phyloP scores from a whole-genome alignment of 2,888 invertebrate genomes.

The Lepetodrilus schrolli region DNA sequence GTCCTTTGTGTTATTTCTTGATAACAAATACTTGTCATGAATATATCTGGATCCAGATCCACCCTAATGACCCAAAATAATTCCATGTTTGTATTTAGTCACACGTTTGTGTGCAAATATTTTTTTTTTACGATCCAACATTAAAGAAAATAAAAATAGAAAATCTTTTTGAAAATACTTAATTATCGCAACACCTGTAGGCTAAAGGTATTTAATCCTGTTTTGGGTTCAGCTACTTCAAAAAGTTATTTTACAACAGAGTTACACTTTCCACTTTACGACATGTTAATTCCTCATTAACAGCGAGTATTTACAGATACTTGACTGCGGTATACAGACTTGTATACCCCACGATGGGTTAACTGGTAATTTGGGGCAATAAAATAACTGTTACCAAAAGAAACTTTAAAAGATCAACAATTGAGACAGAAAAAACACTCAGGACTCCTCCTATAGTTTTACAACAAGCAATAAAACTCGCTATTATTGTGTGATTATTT shows the following conservation, averaged over 20 bases:
- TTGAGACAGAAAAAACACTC: neutral
- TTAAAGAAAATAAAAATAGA: no score
- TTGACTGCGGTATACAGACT: neutral
- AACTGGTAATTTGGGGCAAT: neutral
- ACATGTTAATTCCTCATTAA: neutral
- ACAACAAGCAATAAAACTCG: neutral
- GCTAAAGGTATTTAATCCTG: neutral
- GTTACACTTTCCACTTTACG: constrained; percentile 9
- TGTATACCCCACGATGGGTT: neutral
- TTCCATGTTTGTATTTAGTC: no score
- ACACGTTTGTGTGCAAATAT: no score
- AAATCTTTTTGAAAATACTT: no score
- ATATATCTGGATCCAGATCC: no score
- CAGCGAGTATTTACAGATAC: neutral
- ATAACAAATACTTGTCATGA: no score
- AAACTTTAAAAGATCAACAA: no score
- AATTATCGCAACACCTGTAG: no score
- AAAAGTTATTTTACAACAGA: constrained; percentile 18
- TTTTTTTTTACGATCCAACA: no score
- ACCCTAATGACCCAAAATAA: no score
- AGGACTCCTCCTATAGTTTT: neutral
- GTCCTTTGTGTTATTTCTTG: no score
- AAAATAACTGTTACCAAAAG: neutral
- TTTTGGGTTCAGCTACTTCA: neutral
- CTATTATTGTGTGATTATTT: neutral